Base-by-base conservation (phyloP, 2,888 invertebrate genomes). In the Polymixis lichenea region DNA sequence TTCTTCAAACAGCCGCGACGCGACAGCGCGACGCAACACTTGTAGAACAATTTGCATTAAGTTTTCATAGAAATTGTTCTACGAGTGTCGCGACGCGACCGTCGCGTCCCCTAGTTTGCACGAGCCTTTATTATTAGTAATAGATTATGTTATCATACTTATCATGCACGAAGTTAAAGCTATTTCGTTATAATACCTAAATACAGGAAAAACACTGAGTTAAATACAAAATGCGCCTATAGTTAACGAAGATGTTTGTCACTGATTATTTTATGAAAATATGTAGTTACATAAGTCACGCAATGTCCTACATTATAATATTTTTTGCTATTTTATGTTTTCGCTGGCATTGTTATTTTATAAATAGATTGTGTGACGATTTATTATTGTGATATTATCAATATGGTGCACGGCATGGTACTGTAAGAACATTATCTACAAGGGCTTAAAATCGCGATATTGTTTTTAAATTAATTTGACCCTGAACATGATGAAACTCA, bases 201-300 rank as follows among this genome's bases (percentile, higher is more conserved):
- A 73, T 51, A 46, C 22, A 73, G 49, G 11, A 22, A 60, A 58
- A 61, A 74, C 32, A 60, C 2, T 6, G 17, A 58, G 22, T 22
- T 17, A 2, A 4, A 22, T 38, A 49, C 38, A 13, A 56, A 75
- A 46, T n/a, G 17, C 25, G 46, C 22, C 6, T 15, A 53, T 60
- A 53, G 61, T 69, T 53, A 78, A 25, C 32, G 60, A 60, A 53
- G 60, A 77, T 76, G 32, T 22, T 17, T 22, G 60, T 0, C 22
- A 7, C 15, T 61, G 78, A 78, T 78, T 78, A 55, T 53, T 22
- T 5, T 8, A 11, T 38, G 32, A 17, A 53, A n/a, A n/a, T n/a
- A 46, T 71, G 28, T 67, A 61, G 32, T 51, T 13, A 32, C 46
- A 56, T 58, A 66, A 7, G 60, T 61, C 77, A 82, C 77, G 82